Base-by-base conservation (phyloP, 2,888 invertebrate species). In the Leptura quadrifasciata region DNA sequence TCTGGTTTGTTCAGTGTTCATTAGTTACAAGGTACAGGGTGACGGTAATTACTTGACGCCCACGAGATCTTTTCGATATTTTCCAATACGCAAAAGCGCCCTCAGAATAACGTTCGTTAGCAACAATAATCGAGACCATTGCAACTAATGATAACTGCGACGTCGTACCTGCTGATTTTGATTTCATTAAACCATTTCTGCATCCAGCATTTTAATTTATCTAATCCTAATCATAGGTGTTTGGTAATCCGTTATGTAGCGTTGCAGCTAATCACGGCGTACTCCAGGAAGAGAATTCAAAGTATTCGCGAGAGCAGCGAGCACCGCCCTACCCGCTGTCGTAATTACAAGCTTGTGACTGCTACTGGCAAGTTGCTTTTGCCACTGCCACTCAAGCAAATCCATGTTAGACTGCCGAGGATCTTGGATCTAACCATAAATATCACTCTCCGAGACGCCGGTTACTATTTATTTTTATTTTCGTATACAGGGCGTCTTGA, bases 251-350 rank as follows among this genome's bases (percentile, higher is more conserved):
- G 80, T 80, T 80, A 77, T 75, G 73, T 75, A 76, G 72, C 60
- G 77, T 76, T 78, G 78, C 74, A 81, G 80, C 78, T 80, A 82
- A 81, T 81, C 81, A 79, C 69, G 60, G 75, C 77, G 76, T 71
- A 79, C 76, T 80, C 76, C 79, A 82, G 82, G 80, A 82, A 81
- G 80, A 74, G 77, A 80, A 74, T 72, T 73, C 60, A 70, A 71
- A 15, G 58, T 39, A 57, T 31, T 61, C 21, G 31, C 58, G 20
- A 72, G 52, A 61, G 54, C 31, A 27, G 24, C 52, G 57, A 61
- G 64, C 69, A 61, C 52, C 24, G 67, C 69, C 54, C 61, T 61
- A 52, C 74, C 69, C 69, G 52, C 68, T 61, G 27, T 15, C 61
- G 69, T 74, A 74, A 74, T 74, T 74, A 74, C 65, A 54, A 69